Evolutionary conservation across 2,888 invertebrate genomes (phyloP), one percentile per base, ranked within the genome.

Genomic region (Meandrusa payeni): DNA sequence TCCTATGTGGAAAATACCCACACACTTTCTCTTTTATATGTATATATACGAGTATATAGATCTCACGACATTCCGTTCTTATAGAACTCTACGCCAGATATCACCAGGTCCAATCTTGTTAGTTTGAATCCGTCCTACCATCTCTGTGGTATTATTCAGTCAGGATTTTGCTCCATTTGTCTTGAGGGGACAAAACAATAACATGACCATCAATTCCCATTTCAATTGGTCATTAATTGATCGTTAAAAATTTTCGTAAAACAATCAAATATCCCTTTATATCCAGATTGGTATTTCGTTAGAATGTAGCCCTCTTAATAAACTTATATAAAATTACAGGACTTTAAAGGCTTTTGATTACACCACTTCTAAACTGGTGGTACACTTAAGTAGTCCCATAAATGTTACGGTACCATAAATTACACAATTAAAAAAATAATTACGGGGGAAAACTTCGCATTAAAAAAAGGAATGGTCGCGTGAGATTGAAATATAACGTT

Each of bases 401-500:
- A 43, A 27, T 26, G 58, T 63, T 58, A 52, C 64, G 61, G 52
- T 54, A 51, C 55, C 61, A 77, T 81, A 80, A 79, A 79, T 73
- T 66, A 74, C 61, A 70, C 70, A 79, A 76, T 79, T 76, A 76
- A 64, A 52, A 47, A 50, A 54, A 52, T 70, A 69, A 79, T 73
- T 69, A 69, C 56, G 52, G 57, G n/a, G 58, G 75, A 79, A 79
- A 79, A 79, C 63, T 55, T 55, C 56, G 53, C 60, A 53, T 57
- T 57, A 59, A 58, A 51, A 59, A 52, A 48, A n/a, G n/a, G n/a
- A n/a, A 44, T 54, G 38, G 48, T 49, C 42, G 42, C 52, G 52
- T 57, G 51, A 59, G 66, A 78, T 72, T 75, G 76, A 79, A 69
- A 75, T 77, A 77, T 63, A 62, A 66, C 67, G 36, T 53, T 48